These are phyloP conservation scores for Colaptes auratus DNA, from an alignment of 2,113 vertebrate genomes.

Conservation along the genomic window DNA sequence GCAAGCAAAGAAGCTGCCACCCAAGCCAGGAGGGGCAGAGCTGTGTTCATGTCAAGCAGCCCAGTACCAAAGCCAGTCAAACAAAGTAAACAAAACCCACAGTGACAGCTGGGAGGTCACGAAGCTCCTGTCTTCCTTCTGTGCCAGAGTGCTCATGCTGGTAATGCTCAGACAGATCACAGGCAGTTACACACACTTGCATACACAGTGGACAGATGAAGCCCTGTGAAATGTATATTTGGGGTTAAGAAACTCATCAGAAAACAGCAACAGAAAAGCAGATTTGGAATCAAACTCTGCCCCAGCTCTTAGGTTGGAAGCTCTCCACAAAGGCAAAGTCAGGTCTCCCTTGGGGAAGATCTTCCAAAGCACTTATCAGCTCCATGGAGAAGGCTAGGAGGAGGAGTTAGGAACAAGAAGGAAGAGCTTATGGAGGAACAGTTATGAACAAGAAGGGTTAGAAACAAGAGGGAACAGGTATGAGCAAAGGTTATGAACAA, in stretches of 20 bases:
- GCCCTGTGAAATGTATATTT: slow-evolving; percentile 78
- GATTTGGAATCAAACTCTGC: neutral
- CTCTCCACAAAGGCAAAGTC: neutral
- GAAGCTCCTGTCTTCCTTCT: slow-evolving; percentile 71
- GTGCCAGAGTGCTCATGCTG: slow-evolving; percentile 71
- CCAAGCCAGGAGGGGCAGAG: slow-evolving; percentile 20
- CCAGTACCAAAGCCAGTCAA: slow-evolving; percentile 72
- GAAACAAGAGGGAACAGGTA: neutral
- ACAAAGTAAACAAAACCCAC: slow-evolving; percentile 78
- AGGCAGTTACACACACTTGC: slow-evolving; percentile 77
- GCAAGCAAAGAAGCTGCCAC: neutral
- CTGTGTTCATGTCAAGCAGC: slow-evolving; percentile 45
- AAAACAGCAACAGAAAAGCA: neutral
- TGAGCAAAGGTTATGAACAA: neutral
- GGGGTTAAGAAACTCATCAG: slow-evolving; percentile 40
- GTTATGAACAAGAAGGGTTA: no score
- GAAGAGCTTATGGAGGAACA: no score
- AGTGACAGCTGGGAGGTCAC: slow-evolving; percentile 64
- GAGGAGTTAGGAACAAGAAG: neutral
- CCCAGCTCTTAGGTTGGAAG: neutral
- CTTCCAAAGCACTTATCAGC: neutral
- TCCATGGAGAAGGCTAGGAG: neutral
- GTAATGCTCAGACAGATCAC: slow-evolving; percentile 81
- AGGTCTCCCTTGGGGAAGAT: neutral
- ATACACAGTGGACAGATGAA: slow-evolving; percentile 85